A percentile compares a stretch with the other conserved stretches of the same genome.
These are phyloP conservation scores for Ctenopoma multispine DNA, from an alignment of 2,797 vertebrate species.

Conservation along the genomic window DNA sequence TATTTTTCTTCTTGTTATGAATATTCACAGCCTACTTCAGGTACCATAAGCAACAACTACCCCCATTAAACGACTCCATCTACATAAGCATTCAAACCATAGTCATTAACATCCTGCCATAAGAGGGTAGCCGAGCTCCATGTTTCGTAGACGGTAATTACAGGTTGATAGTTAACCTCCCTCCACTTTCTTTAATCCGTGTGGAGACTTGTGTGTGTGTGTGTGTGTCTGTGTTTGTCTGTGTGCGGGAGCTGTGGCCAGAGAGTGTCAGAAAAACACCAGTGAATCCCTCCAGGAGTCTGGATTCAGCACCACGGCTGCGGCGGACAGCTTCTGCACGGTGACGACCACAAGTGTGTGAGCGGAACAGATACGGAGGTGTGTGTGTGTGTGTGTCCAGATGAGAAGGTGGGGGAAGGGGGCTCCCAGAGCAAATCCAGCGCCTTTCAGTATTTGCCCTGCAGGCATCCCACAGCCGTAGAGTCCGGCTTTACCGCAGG, in stretches of 20 bases:
- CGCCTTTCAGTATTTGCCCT: conserved; percentile 39
- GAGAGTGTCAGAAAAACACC: neutral
- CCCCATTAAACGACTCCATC: conserved; percentile 2
- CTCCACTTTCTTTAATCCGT: conserved; percentile 7
- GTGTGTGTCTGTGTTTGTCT: too few species aligned
- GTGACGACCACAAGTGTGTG: conserved; percentile 8
- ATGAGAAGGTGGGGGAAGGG: neutral
- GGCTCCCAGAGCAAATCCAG: conserved; percentile 19
- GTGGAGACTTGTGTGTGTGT: conserved; percentile 26
- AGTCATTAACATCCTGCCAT: conserved; percentile 74
- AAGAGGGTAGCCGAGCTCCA: conserved; percentile 85
- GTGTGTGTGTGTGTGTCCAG: neutral
- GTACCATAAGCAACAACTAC: neutral
- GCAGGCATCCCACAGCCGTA: conserved; percentile 35
- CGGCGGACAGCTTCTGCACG: conserved; percentile 59
- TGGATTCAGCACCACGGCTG: conserved; percentile 56
- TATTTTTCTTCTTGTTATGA: neutral
- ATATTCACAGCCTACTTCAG: neutral
- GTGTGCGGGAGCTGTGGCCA: conserved; percentile 10
- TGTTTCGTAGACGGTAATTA: conserved; percentile 54
- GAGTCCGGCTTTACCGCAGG: conserved; percentile 17
- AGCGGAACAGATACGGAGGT: neutral
- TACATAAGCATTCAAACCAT: neutral
- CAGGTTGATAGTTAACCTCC: conserved; percentile 29
- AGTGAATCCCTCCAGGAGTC: conserved; percentile 15